Percentiles rank a stretch among this genome's conserved stretches.
Evolutionary conservation across 2,113 vertebrate genomes (phyloP).

Genomic region (Toxostoma redivivum): DNA sequence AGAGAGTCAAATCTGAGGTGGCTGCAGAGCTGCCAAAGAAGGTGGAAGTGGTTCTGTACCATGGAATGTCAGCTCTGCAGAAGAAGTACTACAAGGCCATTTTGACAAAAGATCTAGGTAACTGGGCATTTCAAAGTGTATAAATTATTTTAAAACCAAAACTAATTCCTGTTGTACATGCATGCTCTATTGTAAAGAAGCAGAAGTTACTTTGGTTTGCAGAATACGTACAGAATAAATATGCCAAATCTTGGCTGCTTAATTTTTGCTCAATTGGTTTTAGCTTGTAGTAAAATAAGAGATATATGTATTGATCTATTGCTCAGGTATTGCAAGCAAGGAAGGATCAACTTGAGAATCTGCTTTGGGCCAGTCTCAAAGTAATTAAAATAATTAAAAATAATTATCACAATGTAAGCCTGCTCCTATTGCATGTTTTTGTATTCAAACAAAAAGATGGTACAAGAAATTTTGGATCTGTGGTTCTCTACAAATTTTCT

Average conservation of each 20-base stretch:
- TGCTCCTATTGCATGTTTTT: background rate
- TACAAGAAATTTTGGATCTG: background rate
- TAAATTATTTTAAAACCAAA: background rate
- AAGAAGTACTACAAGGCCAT: constrained; percentile 90
- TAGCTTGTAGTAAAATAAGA: background rate
- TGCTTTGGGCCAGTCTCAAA: background rate
- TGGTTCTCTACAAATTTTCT: background rate
- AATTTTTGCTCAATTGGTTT: background rate
- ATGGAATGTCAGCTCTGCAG: constrained; percentile 90
- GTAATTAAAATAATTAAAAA: background rate
- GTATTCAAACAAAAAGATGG: background rate
- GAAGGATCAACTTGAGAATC: background rate
- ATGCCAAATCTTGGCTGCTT: background rate
- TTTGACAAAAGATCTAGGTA: constrained; percentile 87
- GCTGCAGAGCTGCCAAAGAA: constrained; percentile 87
- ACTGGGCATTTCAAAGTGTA: background rate
- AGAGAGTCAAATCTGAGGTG: constrained; percentile 89
- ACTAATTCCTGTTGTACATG: background rate
- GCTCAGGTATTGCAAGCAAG: background rate
- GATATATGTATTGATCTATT: background rate
- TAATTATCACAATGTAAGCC: background rate
- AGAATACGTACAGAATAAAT: background rate
- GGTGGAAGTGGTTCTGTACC: constrained; percentile 86
- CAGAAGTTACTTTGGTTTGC: background rate
- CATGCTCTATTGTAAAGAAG: background rate